These are phyloP conservation scores for Morpho helenor DNA, from an alignment of 2,888 invertebrate species.

Conservation along the genomic window DNA sequence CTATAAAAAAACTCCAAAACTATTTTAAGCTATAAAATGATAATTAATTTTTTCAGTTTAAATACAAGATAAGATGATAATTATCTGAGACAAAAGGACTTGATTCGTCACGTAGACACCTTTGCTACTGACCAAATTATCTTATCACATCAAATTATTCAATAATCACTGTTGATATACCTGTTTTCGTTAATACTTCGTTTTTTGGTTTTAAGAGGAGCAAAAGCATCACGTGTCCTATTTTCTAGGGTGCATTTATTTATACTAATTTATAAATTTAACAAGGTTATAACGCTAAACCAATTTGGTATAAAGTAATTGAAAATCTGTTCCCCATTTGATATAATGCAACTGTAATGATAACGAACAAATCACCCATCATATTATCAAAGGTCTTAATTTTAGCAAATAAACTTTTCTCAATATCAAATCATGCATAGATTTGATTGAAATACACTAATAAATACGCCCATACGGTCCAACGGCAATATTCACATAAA, in stretches of 20 bases:
- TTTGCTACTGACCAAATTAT: constrained; percentile 12
- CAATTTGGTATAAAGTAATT: background rate
- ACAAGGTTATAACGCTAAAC: constrained; percentile 16
- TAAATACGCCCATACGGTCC: constrained; percentile 3
- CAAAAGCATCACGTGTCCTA: constrained; percentile 14
- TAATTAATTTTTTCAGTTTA: background rate
- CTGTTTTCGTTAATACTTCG: background rate
- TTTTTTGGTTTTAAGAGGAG: constrained; percentile 10
- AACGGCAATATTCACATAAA: background rate
- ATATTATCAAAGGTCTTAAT: too few species aligned
- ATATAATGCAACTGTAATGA: constrained; percentile 18
- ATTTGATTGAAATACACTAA: background rate
- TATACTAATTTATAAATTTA: constrained; percentile 20
- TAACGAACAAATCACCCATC: too few species aligned
- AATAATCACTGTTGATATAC: too few species aligned
- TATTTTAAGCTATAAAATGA: too few species aligned
- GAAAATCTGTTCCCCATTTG: constrained; percentile 12
- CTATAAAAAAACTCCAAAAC: background rate
- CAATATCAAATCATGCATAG: too few species aligned
- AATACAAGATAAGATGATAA: background rate
- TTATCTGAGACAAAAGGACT: constrained; percentile 13
- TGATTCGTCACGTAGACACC: constrained; percentile 4
- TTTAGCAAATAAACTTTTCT: too few species aligned
- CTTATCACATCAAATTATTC: background rate
- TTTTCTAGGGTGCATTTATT: constrained; percentile 21